Percentiles rank a stretch among this genome's conserved stretches.
Evolutionary conservation across 2,797 vertebrate species (phyloP).

Genomic region (Chaenodraco wilsoni): DNA sequence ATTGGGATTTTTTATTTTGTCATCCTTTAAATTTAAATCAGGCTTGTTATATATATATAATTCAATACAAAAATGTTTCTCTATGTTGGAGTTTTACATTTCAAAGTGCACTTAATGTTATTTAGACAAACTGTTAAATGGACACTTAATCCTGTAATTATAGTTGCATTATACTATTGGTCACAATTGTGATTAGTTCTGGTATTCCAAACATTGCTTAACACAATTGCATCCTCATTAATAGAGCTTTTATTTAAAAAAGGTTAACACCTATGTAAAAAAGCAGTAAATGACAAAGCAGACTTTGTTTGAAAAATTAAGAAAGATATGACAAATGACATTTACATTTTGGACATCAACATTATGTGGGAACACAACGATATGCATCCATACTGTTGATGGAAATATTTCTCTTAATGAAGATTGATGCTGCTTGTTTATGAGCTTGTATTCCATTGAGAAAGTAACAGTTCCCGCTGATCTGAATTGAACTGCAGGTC

Average conservation of each 20-base stretch:
- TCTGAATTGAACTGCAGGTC: conserved; percentile 65
- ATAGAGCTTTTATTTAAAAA: conserved; percentile 27
- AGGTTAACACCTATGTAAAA: conserved; percentile 30
- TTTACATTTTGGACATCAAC: conserved; percentile 8
- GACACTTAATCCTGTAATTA: conserved; percentile 44
- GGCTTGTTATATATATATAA: not conserved
- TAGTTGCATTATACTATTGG: conserved; percentile 31
- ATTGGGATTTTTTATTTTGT: conserved; percentile 1
- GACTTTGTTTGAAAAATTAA: conserved; percentile 16
- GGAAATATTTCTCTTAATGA: conserved; percentile 52
- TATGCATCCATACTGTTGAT: conserved; percentile 14
- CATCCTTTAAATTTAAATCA: not conserved
- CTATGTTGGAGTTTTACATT: not conserved
- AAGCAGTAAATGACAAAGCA: conserved; percentile 5
- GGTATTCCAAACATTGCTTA: conserved; percentile 31
- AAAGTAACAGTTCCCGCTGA: conserved; percentile 66
- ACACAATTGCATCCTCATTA: conserved; percentile 47
- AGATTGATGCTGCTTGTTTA: conserved; percentile 69
- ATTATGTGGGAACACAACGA: conserved; percentile 6
- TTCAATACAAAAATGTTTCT: not conserved
- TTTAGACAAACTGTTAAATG: conserved; percentile 18
- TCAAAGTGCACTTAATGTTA: conserved; percentile 11
- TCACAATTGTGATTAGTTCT: conserved; percentile 32
- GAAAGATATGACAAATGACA: not conserved
- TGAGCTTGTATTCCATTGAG: conserved; percentile 66